These are phyloP conservation scores for Lagorchestes hirsutus DNA, from an alignment of 2,797 vertebrate species.

Conservation along the genomic window DNA sequence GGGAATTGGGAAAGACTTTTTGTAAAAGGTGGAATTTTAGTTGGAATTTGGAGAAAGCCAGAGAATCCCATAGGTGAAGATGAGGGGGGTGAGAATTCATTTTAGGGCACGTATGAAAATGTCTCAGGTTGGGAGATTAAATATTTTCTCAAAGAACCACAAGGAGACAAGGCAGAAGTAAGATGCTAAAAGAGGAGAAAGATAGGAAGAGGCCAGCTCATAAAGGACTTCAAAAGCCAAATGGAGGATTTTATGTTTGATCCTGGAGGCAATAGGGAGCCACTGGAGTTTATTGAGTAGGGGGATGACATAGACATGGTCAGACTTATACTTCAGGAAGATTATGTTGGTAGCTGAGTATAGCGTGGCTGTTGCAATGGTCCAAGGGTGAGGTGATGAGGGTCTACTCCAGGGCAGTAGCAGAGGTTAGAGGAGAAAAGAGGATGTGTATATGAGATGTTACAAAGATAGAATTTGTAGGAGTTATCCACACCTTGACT, in stretches of 20 bases:
- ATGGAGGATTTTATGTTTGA: not conserved
- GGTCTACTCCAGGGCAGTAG: not conserved
- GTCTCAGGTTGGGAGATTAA: not conserved
- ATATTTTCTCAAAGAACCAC: not conserved
- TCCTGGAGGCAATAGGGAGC: not conserved
- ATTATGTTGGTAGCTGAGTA: no score
- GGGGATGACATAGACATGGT: not conserved
- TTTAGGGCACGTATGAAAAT: not conserved
- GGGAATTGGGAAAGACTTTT: not conserved
- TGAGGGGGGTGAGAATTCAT: not conserved
- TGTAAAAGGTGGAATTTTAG: not conserved
- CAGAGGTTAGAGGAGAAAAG: not conserved
- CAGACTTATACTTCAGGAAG: no score
- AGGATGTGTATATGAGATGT: not conserved
- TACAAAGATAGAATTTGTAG: not conserved
- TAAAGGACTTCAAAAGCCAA: not conserved
- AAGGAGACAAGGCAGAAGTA: not conserved
- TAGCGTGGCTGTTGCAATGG: no score
- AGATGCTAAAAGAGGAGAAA: not conserved
- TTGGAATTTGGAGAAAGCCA: not conserved
- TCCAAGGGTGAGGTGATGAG: no score
- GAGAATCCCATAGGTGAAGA: not conserved
- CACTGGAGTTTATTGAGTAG: not conserved
- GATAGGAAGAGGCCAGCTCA: not conserved
- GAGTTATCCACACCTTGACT: not conserved